These are phyloP conservation scores for Teinopalpus imperialis DNA, from an alignment of 2,888 invertebrate genomes.

Conservation along the genomic window DNA sequence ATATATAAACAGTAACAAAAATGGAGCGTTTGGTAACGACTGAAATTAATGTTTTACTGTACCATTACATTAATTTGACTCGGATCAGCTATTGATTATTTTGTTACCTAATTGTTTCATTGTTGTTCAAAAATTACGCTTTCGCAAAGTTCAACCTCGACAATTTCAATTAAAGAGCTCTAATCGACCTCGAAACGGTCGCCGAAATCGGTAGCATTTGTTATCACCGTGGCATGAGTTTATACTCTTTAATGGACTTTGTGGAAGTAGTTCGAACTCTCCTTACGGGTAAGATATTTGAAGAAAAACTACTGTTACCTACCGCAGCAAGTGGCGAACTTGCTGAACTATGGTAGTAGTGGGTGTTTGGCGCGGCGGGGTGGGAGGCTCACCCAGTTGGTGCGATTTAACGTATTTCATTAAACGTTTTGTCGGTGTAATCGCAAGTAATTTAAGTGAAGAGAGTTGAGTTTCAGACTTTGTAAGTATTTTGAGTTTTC, in stretches of 20 bases:
- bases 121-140: conserved; percentile 33
- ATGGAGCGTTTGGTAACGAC: too few relatives aligned
- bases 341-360: conserved; percentile 63
- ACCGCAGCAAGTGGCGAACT: conserved; percentile 74
- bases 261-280: conserved; percentile 78
- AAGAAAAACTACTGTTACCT: conserved; percentile 77
- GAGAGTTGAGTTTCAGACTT: conserved; percentile 80
- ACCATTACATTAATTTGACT: not conserved
- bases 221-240: conserved; percentile 74
- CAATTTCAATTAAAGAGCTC: conserved; percentile 72
- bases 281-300: conserved; percentile 79
- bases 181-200: conserved; percentile 69
- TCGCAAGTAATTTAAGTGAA: conserved; percentile 82
- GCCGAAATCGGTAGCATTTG: conserved; percentile 73
- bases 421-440: conserved; percentile 82
- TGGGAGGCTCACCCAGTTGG: conserved; percentile 62
- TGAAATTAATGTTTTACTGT: too few relatives aligned
- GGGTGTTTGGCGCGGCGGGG: conserved; percentile 35
- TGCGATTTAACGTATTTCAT: conserved; percentile 80
- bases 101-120: conserved; percentile 2
- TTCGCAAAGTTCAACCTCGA: conserved; percentile 46
- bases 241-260: conserved; percentile 80
- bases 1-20: too few relatives aligned
- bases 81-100: conserved; percentile 26
- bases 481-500: conserved; percentile 81